phyloP scores from a whole-genome alignment of 1,140 invertebrate genomes.

The Sinella curviseta region DNA sequence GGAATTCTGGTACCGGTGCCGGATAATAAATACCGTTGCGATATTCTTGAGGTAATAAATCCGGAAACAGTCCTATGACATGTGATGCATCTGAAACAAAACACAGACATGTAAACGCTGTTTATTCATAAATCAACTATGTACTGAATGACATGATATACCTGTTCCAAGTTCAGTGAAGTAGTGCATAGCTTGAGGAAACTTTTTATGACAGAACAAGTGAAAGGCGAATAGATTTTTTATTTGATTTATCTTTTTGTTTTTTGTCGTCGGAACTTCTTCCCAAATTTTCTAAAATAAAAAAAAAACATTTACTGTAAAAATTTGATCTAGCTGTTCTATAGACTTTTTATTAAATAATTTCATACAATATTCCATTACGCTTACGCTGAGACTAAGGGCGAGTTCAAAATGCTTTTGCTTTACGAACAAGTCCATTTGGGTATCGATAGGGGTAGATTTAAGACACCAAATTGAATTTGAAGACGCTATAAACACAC shows the following conservation, averaged over 20 bases:
- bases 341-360: not conserved
- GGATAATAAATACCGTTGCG: conserved; percentile 61
- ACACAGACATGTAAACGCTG: conserved; percentile 13
- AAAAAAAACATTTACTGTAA: conserved; percentile 34
- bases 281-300: conserved; percentile 76
- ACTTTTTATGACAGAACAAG: conserved; percentile 83
- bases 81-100: conserved; percentile 76
- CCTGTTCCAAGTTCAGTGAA: conserved; percentile 82
- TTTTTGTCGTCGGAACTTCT: conserved; percentile 76
- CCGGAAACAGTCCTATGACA: conserved; percentile 91
- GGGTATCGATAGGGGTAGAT: conserved; percentile 73
- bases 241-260: conserved; percentile 79
- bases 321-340: too few species aligned
- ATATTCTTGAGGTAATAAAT: conserved; percentile 72
- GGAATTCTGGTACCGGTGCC: conserved; percentile 65
- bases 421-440: conserved; percentile 77
- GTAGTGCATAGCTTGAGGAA: conserved; percentile 84
- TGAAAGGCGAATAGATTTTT: conserved; percentile 87
- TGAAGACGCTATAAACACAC: conserved; percentile 80
- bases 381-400: conserved; percentile 82
- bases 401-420: conserved; percentile 92
- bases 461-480: conserved; percentile 84
- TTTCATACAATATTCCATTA: not conserved
- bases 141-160: conserved; percentile 46
- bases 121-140: not conserved